These are phyloP conservation scores for Oryctes rhinoceros DNA, from an alignment of 1,140 invertebrate genomes.

Conservation along the genomic window DNA sequence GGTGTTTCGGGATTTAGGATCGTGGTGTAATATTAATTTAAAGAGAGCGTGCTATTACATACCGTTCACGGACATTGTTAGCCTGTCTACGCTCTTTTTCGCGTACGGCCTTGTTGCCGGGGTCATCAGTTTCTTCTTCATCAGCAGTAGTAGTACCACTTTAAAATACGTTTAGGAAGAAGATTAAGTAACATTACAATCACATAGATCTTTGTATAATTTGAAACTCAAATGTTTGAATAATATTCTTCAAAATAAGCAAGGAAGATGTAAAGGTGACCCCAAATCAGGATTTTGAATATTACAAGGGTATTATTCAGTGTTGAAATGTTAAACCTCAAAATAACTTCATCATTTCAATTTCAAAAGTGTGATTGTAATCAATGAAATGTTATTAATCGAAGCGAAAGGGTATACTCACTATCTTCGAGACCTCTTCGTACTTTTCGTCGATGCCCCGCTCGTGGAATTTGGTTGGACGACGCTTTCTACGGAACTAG, in stretches of 20 bases:
- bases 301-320: too few species aligned
- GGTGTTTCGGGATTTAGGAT: background rate
- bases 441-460: slow-evolving; percentile 67
- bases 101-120: slow-evolving; percentile 89
- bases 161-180: slow-evolving; percentile 39
- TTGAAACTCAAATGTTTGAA: too few species aligned
- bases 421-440: slow-evolving; percentile 80
- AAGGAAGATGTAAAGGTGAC: too few species aligned
- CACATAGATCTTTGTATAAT: background rate
- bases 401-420: slow-evolving; percentile 65
- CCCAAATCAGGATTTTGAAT: too few species aligned
- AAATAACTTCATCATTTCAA: too few species aligned
- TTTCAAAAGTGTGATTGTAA: background rate
- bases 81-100: slow-evolving; percentile 96
- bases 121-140: slow-evolving; percentile 73
- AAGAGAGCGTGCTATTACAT: slow-evolving; percentile 62
- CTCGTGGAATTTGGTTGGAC: slow-evolving; percentile 65
- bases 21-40: slow-evolving; percentile 28
- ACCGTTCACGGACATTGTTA: slow-evolving; percentile 98
- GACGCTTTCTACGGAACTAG: slow-evolving; percentile 67
- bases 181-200: slow-evolving; percentile 17
- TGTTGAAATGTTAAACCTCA: too few species aligned
- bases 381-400: background rate
- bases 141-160: slow-evolving; percentile 66
- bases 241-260: too few species aligned